Percentiles rank a stretch among this genome's conserved stretches.
These are phyloP conservation scores for Sinotaia quadrata DNA, from an alignment of 2,888 invertebrate species.

Conservation along the genomic window DNA sequence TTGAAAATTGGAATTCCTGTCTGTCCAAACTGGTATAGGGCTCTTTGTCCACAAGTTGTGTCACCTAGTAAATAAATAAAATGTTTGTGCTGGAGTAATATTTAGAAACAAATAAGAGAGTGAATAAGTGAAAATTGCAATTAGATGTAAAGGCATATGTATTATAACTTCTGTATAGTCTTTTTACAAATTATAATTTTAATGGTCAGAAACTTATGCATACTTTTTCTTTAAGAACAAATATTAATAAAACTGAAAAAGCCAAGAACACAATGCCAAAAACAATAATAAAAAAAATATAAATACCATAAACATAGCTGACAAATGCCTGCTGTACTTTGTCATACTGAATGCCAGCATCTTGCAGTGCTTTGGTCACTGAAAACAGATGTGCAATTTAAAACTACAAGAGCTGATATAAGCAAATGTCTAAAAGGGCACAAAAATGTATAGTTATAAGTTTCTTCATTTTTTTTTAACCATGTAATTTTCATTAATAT, in stretches of 20 bases:
- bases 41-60: conserved; percentile 95
- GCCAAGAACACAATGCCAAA: background rate
- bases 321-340: conserved; percentile 91
- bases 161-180: no score
- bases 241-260: background rate
- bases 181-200: no score
- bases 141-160: no score
- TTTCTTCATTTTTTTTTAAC: no score
- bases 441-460: no score
- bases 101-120: background rate
- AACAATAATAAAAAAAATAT: background rate
- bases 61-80: conserved; percentile 78
- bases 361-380: conserved; percentile 87
- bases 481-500: no score
- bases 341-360: conserved; percentile 84
- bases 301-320: conserved; percentile 89
- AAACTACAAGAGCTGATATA: no score
- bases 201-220: no score
- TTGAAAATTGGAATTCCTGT: conserved; percentile 97
- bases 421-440: no score
- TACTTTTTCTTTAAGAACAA: no score
- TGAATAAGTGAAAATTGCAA: no score
- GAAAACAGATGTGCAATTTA: no score
- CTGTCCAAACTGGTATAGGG: conserved; percentile 93
- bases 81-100: background rate